Percentiles rank a stretch among this genome's conserved stretches.
phyloP scores from a whole-genome alignment of 1,140 invertebrate genomes.

The Solenopsis invicta region DNA sequence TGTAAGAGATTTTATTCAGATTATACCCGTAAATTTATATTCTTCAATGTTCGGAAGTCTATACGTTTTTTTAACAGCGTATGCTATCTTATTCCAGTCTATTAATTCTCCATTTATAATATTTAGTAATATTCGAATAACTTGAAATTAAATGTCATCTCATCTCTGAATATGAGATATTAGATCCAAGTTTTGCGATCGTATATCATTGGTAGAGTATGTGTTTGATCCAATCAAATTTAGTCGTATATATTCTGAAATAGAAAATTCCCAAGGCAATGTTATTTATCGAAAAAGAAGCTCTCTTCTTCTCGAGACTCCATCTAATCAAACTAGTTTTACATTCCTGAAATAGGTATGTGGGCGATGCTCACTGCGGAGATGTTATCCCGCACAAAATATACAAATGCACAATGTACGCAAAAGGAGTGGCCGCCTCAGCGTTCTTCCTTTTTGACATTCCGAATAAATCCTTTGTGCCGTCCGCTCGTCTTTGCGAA shows the following conservation, averaged over 20 bases:
- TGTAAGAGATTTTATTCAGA: not conserved
- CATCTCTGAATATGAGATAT: not conserved
- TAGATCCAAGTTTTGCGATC: not conserved
- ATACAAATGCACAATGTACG: conserved; percentile 30
- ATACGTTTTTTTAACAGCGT: not conserved
- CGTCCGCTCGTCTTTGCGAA: not conserved
- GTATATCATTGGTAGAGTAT: not conserved
- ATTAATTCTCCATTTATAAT: not conserved
- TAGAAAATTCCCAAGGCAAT: no score
- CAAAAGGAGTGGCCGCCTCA: not conserved
- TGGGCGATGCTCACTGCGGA: no score
- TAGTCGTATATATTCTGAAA: no score
- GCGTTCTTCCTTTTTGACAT: conserved; percentile 37
- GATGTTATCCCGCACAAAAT: conserved; percentile 34
- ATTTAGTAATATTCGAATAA: not conserved
- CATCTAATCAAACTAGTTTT: no score
- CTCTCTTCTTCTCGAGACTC: no score
- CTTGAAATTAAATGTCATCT: not conserved
- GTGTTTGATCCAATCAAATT: no score
- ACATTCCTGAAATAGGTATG: no score
- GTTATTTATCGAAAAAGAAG: no score
- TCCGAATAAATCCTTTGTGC: conserved; percentile 58
- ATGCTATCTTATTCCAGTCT: not conserved
- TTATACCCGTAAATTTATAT: not conserved
- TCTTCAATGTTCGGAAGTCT: not conserved